phyloP scores from a whole-genome alignment of 2,113 vertebrate genomes.

The Acanthochromis polyacanthus region DNA sequence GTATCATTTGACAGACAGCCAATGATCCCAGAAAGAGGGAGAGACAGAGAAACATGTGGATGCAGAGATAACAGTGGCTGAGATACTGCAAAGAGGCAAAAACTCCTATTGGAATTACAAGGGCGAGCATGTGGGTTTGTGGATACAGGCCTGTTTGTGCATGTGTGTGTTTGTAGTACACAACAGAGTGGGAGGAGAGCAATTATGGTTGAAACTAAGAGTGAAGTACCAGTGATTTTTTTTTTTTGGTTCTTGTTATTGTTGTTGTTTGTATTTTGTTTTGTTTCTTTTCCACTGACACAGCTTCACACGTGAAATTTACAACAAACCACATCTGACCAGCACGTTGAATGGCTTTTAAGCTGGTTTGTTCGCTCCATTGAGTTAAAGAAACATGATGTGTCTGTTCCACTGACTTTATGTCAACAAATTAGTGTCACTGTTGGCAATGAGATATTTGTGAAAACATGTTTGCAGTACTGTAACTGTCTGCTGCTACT shows the following conservation, averaged over 20 bases:
- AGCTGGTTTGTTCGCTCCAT: background rate
- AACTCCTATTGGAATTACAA: constrained; percentile 49
- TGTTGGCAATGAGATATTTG: background rate
- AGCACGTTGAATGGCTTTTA: background rate
- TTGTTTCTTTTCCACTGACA: too few relatives aligned
- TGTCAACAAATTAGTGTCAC: background rate
- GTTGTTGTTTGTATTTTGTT: background rate
- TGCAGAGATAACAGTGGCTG: constrained; percentile 63
- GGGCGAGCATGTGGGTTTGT: constrained; percentile 6
- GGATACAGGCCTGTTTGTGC: constrained; percentile 7
- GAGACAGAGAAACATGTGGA: constrained; percentile 50
- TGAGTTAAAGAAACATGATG: background rate
- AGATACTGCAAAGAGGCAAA: constrained; percentile 47
- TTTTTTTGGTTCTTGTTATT: background rate
- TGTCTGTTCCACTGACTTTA: background rate
- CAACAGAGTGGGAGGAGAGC: background rate
- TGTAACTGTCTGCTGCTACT: too few relatives aligned
- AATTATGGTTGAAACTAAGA: background rate
- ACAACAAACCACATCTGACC: background rate
- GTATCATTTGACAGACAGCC: constrained; percentile 58
- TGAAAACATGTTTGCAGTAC: too few relatives aligned
- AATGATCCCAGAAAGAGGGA: constrained; percentile 37
- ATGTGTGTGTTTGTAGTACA: background rate
- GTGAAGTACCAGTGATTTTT: background rate
- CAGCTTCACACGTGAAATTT: constrained; percentile 1